Percentiles rank a stretch among this genome's conserved stretches.
Evolutionary conservation across 2,797 vertebrate genomes (phyloP).

Genomic region (Acanthurus lineatus): DNA sequence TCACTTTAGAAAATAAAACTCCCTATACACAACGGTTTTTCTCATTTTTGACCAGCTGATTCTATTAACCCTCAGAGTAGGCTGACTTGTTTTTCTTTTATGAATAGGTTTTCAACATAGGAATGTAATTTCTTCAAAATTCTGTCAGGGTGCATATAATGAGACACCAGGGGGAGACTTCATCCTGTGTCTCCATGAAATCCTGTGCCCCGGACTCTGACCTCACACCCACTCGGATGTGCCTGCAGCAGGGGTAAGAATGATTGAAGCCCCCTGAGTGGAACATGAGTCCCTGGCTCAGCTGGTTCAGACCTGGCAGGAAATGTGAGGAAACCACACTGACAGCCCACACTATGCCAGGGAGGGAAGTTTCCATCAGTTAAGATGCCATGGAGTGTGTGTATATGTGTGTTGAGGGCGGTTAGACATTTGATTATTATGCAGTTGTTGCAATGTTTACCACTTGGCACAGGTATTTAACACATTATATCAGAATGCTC

Average conservation of each 20-base stretch:
- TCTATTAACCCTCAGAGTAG: too few relatives aligned
- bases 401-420: conserved; percentile 28
- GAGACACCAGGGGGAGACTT: conserved; percentile 79
- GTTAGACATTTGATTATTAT: conserved; percentile 55
- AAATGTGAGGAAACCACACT: conserved; percentile 63
- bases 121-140: not conserved
- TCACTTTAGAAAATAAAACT: too few relatives aligned
- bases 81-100: too few relatives aligned
- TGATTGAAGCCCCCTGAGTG: conserved; percentile 76
- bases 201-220: conserved; percentile 42
- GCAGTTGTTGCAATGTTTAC: conserved; percentile 44
- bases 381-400: conserved; percentile 61
- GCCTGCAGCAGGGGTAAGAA: conserved; percentile 58
- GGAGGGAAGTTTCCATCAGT: conserved; percentile 74
- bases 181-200: conserved; percentile 46
- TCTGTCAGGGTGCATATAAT: conserved; percentile 30
- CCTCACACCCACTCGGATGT: conserved; percentile 55
- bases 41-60: too few relatives aligned
- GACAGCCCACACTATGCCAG: conserved; percentile 67
- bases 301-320: conserved; percentile 70
- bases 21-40: too few relatives aligned
- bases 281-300: conserved; percentile 79
- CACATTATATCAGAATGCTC: conserved; percentile 17
- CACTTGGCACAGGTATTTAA: conserved; percentile 25
- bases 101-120: too few relatives aligned